Evolutionary conservation across 1,140 invertebrate genomes (phyloP).

Genomic region (Amphibalanus amphitrite): DNA sequence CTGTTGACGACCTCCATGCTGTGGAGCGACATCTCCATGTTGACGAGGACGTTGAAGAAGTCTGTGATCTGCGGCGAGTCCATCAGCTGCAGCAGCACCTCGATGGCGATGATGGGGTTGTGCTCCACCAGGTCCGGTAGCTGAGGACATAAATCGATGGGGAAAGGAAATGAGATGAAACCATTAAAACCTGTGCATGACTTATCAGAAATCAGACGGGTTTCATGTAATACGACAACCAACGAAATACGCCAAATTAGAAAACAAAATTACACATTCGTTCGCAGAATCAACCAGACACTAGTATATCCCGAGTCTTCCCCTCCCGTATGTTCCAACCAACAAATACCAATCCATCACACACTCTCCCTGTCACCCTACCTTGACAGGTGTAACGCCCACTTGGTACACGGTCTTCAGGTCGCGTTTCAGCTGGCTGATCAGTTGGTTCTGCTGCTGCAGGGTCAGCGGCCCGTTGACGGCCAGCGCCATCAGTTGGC

Average conservation of each 20-base stretch:
- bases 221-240: too few species aligned
- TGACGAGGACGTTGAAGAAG: slow-evolving; percentile 88
- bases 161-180: too few species aligned
- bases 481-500: slow-evolving; percentile 65
- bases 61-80: slow-evolving; percentile 86
- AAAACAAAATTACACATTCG: too few species aligned
- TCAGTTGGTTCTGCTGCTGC: slow-evolving; percentile 64
- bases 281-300: too few species aligned
- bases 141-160: too few species aligned
- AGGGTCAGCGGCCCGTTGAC: slow-evolving; percentile 64
- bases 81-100: slow-evolving; percentile 81
- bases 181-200: too few species aligned
- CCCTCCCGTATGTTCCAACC: too few species aligned
- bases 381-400: slow-evolving; percentile 51
- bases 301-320: too few species aligned
- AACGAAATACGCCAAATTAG: too few species aligned
- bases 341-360: too few species aligned
- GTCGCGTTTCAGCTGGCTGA: slow-evolving; percentile 66
- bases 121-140: slow-evolving; percentile 88
- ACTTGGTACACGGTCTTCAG: slow-evolving; percentile 70
- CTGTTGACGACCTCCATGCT: slow-evolving; percentile 98
- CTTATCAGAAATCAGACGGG: too few species aligned
- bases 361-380: too few species aligned
- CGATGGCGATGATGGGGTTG: slow-evolving; percentile 89
- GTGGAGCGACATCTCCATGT: slow-evolving; percentile 97